These are phyloP conservation scores for Petrocephalus zakoni DNA, from an alignment of 2,113 vertebrate genomes.

Conservation along the genomic window DNA sequence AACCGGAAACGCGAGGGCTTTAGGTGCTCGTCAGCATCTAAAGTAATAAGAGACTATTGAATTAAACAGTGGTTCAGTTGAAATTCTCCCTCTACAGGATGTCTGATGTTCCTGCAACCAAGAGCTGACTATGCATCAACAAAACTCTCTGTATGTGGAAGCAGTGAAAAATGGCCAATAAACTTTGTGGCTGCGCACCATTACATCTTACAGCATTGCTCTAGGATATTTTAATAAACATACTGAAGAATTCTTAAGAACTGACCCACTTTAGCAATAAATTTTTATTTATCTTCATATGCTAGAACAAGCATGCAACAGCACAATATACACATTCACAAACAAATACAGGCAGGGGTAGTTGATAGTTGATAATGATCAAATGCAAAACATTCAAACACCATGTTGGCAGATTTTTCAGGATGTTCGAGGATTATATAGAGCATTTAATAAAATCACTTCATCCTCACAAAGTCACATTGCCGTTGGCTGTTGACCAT, in stretches of 20 bases:
- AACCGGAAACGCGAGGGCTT: not conserved
- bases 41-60: not conserved
- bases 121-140: slow-evolving; percentile 1
- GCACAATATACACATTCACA: not conserved
- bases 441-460: not conserved
- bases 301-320: not conserved
- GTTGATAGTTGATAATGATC: not conserved
- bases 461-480: not conserved
- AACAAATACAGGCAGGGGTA: not conserved
- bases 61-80: not conserved
- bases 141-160: not conserved
- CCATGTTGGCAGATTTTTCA: not conserved
- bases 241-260: not conserved
- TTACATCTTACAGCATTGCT: not conserved
- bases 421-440: not conserved
- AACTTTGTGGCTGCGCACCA: not conserved
- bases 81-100: not conserved
- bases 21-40: not conserved
- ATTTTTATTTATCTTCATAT: not conserved
- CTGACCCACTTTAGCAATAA: not conserved
- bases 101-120: not conserved
- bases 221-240: not conserved
- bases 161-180: not conserved
- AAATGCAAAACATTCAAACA: not conserved
- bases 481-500: not conserved